Conservation (phyloP, 1,140 invertebrate species). For the Drosophila paulistorum region DNA sequence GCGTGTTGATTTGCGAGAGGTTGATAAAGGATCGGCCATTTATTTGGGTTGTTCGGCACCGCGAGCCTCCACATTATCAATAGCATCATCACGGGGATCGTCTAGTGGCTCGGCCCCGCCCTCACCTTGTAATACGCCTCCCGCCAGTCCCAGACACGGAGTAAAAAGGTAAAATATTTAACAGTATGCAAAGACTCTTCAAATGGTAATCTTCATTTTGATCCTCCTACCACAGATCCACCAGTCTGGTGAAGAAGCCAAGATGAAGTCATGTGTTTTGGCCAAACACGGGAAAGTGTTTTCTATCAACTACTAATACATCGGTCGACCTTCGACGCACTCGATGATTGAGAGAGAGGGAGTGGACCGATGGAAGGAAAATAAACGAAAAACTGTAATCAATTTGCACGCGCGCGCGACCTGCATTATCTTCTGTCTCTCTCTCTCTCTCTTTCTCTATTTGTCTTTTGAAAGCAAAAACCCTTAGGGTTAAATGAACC, state of each 20-base stretch:
- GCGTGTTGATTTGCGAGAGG: conserved; percentile 86
- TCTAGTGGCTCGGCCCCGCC: conserved; percentile 84
- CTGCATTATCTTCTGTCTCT: conserved; percentile 21
- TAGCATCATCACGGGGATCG: conserved; percentile 71
- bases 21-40: conserved; percentile 84
- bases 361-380: too few species aligned
- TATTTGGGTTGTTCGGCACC: conserved; percentile 79
- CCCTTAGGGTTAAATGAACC: neutral
- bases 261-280: conserved; percentile 58
- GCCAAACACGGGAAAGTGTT: neutral
- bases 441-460: neutral
- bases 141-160: conserved; percentile 84
- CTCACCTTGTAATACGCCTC: conserved; percentile 85
- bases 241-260: conserved; percentile 69
- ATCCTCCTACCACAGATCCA: conserved; percentile 47
- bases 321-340: neutral
- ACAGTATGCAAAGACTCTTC: too few species aligned
- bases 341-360: too few species aligned
- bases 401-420: conserved; percentile 32
- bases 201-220: neutral
- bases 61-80: conserved; percentile 65
- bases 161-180: conserved; percentile 58
- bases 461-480: neutral
- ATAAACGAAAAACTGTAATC: conserved; percentile 10
- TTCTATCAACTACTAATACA: neutral